Conservation (phyloP, 2,888 invertebrate genomes). For the Epicampocera succincta region DNA sequence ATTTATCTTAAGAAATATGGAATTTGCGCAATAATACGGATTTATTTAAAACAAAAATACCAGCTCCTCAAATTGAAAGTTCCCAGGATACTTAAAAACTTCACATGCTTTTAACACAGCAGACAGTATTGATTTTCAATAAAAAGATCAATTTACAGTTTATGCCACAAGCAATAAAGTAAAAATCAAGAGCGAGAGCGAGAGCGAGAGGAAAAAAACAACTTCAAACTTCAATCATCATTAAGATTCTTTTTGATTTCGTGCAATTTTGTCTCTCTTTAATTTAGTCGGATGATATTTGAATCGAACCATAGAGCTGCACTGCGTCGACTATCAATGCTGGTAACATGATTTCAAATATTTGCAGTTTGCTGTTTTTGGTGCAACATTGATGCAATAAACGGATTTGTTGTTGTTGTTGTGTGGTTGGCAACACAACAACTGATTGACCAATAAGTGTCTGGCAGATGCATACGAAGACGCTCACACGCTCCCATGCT, state of each 20-base stretch:
- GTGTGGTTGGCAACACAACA: background rate
- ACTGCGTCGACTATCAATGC: conserved; percentile 22
- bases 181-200: background rate
- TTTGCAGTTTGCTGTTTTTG: background rate
- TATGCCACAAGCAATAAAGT: conserved; percentile 22
- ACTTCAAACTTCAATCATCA: conserved; percentile 63
- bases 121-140: conserved; percentile 59
- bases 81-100: conserved; percentile 65
- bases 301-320: conserved; percentile 15
- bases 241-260: conserved; percentile 47
- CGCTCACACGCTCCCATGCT: conserved; percentile 5
- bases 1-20: conserved; percentile 56
- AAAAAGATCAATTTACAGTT: conserved; percentile 68
- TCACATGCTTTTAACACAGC: background rate
- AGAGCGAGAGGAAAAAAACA: background rate
- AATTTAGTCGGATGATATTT: conserved; percentile 16
- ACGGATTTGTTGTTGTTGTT: conserved; percentile 29
- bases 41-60: conserved; percentile 32
- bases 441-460: conserved; percentile 44
- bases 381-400: conserved; percentile 12
- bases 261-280: conserved; percentile 15
- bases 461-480: conserved; percentile 32
- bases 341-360: conserved; percentile 56
- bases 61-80: background rate
- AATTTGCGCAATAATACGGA: conserved; percentile 40